A percentile compares a stretch with the other conserved stretches of the same genome.
These are phyloP conservation scores for Drosophila sp. DNA, from an alignment of 1,140 invertebrate species.

Conservation along the genomic window DNA sequence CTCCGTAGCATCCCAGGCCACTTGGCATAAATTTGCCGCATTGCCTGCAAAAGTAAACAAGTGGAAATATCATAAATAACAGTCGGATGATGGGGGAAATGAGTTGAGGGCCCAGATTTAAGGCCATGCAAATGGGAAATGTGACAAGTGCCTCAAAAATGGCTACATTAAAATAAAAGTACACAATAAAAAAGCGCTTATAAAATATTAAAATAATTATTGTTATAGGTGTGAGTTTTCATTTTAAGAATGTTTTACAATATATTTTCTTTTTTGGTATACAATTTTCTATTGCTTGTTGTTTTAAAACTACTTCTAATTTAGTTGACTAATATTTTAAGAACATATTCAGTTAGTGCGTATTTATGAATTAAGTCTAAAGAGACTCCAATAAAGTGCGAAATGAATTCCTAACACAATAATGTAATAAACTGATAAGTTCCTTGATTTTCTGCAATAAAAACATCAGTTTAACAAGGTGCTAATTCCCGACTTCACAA, in stretches of 20 bases:
- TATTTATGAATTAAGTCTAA: no score
- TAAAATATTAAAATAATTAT: background rate
- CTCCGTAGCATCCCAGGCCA: constrained; percentile 38
- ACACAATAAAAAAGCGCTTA: constrained; percentile 4
- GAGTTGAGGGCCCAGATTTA: constrained; percentile 23
- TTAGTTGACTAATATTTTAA: no score
- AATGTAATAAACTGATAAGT: no score
- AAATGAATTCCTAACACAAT: no score
- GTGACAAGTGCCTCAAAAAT: constrained; percentile 31
- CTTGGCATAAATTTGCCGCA: constrained; percentile 50
- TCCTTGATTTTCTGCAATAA: background rate
- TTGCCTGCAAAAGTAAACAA: constrained; percentile 45
- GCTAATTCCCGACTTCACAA: background rate
- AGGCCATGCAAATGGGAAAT: constrained; percentile 15
- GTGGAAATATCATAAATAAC: constrained; percentile 41
- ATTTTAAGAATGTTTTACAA: no score
- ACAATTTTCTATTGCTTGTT: no score
- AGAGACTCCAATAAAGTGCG: no score
- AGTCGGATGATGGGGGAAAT: constrained; percentile 14
- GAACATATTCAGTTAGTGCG: no score
- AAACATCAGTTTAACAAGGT: constrained; percentile 8
- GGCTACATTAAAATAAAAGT: constrained; percentile 28
- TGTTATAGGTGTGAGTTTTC: background rate
- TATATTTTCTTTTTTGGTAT: no score
- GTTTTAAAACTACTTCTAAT: no score